phyloP scores from a whole-genome alignment of 1,140 invertebrate species.

The Diprion similis region DNA sequence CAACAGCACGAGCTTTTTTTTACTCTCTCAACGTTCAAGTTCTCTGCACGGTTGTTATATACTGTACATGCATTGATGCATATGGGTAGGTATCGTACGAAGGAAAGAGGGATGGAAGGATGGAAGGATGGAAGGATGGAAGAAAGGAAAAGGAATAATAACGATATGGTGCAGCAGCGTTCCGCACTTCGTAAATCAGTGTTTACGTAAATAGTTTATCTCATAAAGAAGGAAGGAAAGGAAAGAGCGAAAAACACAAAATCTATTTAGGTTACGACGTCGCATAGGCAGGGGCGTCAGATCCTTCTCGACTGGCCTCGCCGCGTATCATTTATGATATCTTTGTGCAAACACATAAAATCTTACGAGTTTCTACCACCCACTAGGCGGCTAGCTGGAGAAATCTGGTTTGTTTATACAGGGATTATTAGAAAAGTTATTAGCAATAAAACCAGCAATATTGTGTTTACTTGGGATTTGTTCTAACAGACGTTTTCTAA shows the following conservation, averaged over 20 bases:
- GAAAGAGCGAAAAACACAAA: background rate
- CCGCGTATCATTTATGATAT: constrained; percentile 6
- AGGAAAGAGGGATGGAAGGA: too few relatives aligned
- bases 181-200: constrained; percentile 2
- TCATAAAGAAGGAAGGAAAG: background rate
- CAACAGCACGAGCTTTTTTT: too few relatives aligned
- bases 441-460: constrained; percentile 5
- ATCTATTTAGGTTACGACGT: background rate
- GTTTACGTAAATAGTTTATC: constrained; percentile 2
- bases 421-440: constrained; percentile 8
- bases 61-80: too few relatives aligned
- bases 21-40: too few relatives aligned
- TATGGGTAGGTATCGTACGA: too few relatives aligned
- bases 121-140: too few relatives aligned
- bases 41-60: too few relatives aligned
- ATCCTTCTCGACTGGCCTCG: background rate
- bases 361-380: constrained; percentile 2
- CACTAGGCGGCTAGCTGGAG: background rate
- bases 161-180: background rate
- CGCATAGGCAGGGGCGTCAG: background rate
- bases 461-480: constrained; percentile 5
- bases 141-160: too few relatives aligned
- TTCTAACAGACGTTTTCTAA: background rate
- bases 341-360: constrained; percentile 6
- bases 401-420: constrained; percentile 4